Evolutionary conservation across 2,113 vertebrate genomes (phyloP), one percentile per base, ranked within the genome.

Genomic region (Pontoporia blainvillei): DNA sequence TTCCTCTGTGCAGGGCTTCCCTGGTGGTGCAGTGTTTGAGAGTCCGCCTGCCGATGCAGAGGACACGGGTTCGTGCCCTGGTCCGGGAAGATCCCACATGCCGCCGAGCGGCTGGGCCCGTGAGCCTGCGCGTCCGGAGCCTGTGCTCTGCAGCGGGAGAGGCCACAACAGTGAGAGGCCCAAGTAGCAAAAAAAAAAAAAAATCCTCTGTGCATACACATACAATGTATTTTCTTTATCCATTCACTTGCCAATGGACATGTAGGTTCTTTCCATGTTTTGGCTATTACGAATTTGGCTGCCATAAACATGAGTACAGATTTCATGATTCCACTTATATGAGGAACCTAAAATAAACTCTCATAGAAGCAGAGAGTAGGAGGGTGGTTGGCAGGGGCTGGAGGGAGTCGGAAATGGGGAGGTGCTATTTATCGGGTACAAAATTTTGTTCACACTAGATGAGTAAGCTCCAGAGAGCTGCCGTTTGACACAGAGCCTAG

Each of bases 401-500:
- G 23, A 49, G 6, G 75, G 21, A 67, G 39, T 12, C 4, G 62
- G 36, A 31, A 39, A 7, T 29, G 72, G 71, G 14, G 25, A 62
- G n/a, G 2, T 15, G 49, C 25, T 39, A 6, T 20, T 34, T 54
- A 69, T 8, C 1, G 1, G 14, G 25, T 1, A 34, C 2, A 0
- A 59, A 61, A 7, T 71, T 34, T 49, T 49, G 14, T 14, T 23
- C 15, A 39, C 2, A 25, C 57, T 12, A 36, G 15, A 54, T 11
- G 21, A 31, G 23, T 10, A 34, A n/a, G 11, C 29, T 29, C 54
- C 31, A 39, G 20, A 34, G 20, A 31, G 34, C 39, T 21, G 34
- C 67, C 6, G 11, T 8, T 4, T 1, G 2, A 17, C 49, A 39
- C 0, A 1, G 18, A 10, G 12, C 34, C 25, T 20, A 1, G 2